Evolutionary conservation across 2,888 invertebrate genomes (phyloP).

Genomic region (Phyllotreta striolata): DNA sequence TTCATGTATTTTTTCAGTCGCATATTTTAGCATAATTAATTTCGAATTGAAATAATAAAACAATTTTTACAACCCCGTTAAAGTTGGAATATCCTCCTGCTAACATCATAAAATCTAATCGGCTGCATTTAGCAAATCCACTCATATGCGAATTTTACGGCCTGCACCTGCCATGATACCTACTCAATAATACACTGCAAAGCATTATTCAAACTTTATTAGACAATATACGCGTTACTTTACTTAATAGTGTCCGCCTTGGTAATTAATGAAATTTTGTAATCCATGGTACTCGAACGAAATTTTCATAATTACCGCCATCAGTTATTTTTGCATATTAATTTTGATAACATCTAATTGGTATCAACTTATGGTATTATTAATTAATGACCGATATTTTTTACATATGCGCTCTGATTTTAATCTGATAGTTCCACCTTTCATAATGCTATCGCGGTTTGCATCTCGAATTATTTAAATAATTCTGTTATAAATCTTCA

Average conservation of each 20-base stretch:
- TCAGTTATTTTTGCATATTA: no score
- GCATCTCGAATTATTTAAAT: slow-evolving; percentile 9
- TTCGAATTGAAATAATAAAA: no score
- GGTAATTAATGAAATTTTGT: no score
- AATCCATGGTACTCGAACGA: no score
- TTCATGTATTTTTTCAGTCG: no score
- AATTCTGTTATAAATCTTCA: slow-evolving; percentile 9
- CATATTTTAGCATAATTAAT: no score
- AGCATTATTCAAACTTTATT: slow-evolving; percentile 10
- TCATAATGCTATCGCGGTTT: slow-evolving; percentile 4
- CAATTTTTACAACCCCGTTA: no score
- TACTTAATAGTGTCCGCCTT: not conserved
- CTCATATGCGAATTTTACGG: slow-evolving; percentile 12
- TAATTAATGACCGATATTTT: no score
- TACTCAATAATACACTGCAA: slow-evolving; percentile 7
- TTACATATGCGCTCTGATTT: no score
- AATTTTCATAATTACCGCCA: no score
- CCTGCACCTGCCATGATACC: slow-evolving; percentile 11
- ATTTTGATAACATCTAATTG: no score
- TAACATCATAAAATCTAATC: slow-evolving; percentile 10
- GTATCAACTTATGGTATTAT: no score
- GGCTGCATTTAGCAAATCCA: slow-evolving; percentile 13
- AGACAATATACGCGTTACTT: slow-evolving; percentile 7
- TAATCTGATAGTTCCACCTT: slow-evolving; percentile 6
- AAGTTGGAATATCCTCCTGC: not conserved